Percentiles rank a stretch among this genome's conserved stretches.
phyloP scores from a whole-genome alignment of 2,113 vertebrate genomes.

The Serilophus lunatus region DNA sequence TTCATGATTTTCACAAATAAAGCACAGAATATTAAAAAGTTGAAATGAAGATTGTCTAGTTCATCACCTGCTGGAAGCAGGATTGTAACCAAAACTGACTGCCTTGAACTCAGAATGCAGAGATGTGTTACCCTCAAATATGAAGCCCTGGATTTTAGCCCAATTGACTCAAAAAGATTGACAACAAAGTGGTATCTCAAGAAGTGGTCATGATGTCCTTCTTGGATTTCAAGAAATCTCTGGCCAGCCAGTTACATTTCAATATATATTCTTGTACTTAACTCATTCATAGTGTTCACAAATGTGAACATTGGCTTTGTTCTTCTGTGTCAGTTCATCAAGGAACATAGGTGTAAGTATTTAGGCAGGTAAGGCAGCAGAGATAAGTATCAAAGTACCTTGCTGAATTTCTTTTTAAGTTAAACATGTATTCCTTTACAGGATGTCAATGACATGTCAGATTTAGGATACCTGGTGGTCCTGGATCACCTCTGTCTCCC shows the following conservation, averaged over 20 bases:
- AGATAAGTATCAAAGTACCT: neutral
- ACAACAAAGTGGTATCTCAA: neutral
- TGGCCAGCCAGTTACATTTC: neutral
- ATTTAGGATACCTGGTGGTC: conserved; percentile 73
- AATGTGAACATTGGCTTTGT: neutral
- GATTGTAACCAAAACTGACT: neutral
- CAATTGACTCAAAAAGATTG: neutral
- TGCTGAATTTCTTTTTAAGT: neutral
- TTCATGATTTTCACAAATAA: neutral
- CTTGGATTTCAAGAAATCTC: neutral
- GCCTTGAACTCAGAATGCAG: neutral
- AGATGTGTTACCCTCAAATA: neutral
- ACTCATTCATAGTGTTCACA: neutral
- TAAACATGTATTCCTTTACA: neutral
- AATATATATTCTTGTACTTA: neutral
- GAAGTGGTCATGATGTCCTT: neutral
- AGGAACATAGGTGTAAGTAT: neutral
- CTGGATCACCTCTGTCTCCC: conserved; percentile 84
- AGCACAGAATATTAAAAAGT: neutral
- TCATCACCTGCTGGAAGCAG: neutral
- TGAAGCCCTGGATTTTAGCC: neutral
- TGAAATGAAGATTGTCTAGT: neutral
- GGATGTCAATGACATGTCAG: neutral
- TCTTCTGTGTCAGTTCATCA: neutral
- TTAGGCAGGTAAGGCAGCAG: neutral